These are phyloP conservation scores for Quadriops clusia DNA, from an alignment of 2,888 invertebrate species.

Conservation along the genomic window DNA sequence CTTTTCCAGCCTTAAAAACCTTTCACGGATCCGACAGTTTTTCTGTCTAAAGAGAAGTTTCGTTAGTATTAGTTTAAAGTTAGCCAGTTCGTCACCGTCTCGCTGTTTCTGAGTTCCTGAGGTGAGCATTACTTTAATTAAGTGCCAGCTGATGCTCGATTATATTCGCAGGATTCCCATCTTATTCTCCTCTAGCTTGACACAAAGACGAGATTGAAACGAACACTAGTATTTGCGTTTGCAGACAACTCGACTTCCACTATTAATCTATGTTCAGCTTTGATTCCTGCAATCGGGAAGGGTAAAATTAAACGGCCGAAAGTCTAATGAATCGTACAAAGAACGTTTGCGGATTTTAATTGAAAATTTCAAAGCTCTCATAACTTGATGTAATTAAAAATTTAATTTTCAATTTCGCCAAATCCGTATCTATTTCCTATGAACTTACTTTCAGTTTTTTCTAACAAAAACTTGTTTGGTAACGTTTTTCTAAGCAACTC, in stretches of 20 bases:
- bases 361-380: too few relatives aligned
- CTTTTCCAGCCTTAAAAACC: too few relatives aligned
- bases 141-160: slow-evolving; percentile 33
- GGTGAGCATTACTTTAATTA: slow-evolving; percentile 33
- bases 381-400: too few relatives aligned
- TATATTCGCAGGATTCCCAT: slow-evolving; percentile 27
- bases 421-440: too few relatives aligned
- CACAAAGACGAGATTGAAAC: slow-evolving; percentile 27
- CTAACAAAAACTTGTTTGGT: too few relatives aligned
- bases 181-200: slow-evolving; percentile 23
- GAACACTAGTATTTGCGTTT: slow-evolving; percentile 25
- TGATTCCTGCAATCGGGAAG: too few relatives aligned
- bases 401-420: too few relatives aligned
- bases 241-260: slow-evolving; percentile 19
- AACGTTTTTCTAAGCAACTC: too few relatives aligned
- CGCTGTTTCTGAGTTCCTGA: slow-evolving; percentile 18
- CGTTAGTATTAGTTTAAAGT: slow-evolving; percentile 24
- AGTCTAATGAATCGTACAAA: too few relatives aligned
- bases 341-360: too few relatives aligned
- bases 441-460: too few relatives aligned
- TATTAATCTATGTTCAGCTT: slow-evolving; percentile 14
- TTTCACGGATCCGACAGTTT: slow-evolving; percentile 12
- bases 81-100: slow-evolving; percentile 20
- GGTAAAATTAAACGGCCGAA: too few relatives aligned
- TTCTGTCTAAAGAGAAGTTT: slow-evolving; percentile 24